Base-by-base conservation (phyloP, 2,888 invertebrate species). In the Teleogryllus oceanicus region DNA sequence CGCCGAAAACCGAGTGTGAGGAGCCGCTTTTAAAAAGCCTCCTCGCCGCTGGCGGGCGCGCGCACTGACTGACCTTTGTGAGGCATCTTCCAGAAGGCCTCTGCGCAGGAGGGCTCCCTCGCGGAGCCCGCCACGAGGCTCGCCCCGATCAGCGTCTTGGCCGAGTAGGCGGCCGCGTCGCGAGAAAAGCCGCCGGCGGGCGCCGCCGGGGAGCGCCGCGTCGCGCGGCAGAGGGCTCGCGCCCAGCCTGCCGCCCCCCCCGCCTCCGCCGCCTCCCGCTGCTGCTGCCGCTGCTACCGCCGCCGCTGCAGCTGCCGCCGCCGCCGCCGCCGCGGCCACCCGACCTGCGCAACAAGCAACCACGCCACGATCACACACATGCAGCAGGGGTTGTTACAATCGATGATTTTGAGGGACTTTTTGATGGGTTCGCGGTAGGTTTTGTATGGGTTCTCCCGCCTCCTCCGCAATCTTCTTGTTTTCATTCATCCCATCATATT, bases 31-130 rank as follows among this genome's bases (percentile, higher is more conserved):
- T 1, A 21, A 21, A 21, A 21, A 21, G 21, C 24, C 24, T 24
- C 24, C 24, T 2, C 13, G 21, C 20, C 24, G 76, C 2, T 76
- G 21, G 18, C 18, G 49, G 24, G 24, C 24, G 24, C 24, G 24
- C 24, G 37, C 4, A 85, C 88, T 87, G 88, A 85, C 88, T 87
- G 88, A 94, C 94, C 94, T 93, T 94, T 94, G 88, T 94, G 94
- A 84, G 94, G 94, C 94, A 94, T 94, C 89, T 94, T 94, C 94
- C 94, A 94, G 87, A 94, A 93, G 85, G 93, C 92, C 86, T 92
- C 92, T 81, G 84, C 84, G 92, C 91, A 90, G 91, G 91, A 88
- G 90, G 89, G 86, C 92, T 91, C 88, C 92, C 93, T 90, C 92
- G 90, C 90, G 92, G 90, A 89, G 90, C 89, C 85, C 90, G 91